Percentiles rank a stretch among this genome's conserved stretches.
phyloP scores from a whole-genome alignment of 2,113 vertebrate genomes.

The Psephotus haematonotus region DNA sequence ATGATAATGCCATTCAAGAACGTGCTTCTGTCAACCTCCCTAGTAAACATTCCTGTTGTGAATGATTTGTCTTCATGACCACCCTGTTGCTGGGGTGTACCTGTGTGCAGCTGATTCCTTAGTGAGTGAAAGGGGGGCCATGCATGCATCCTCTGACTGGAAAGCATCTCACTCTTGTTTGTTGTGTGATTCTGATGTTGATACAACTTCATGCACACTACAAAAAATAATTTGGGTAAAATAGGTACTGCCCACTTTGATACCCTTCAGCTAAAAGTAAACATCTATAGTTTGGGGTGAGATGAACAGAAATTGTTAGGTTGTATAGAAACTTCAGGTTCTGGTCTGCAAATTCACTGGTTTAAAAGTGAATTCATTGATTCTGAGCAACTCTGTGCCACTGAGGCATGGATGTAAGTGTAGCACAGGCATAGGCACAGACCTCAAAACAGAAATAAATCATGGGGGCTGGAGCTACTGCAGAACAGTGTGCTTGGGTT shows the following conservation, averaged over 20 bases:
- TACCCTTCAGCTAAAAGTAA: not conserved
- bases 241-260: not conserved
- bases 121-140: not conserved
- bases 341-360: not conserved
- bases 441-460: not conserved
- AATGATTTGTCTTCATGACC: fast-evolving
- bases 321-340: fast-evolving
- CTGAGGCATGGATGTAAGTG: not conserved
- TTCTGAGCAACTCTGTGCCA: not conserved
- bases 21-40: not conserved
- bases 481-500: not conserved
- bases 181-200: fast-evolving
- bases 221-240: not conserved
- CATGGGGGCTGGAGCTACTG: not conserved
- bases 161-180: not conserved
- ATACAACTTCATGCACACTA: fast-evolving
- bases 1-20: not conserved
- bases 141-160: not conserved
- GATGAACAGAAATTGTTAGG: not conserved
- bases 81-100: not conserved
- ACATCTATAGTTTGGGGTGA: not conserved
- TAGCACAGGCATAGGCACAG: not conserved
- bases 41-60: not conserved
- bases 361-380: not conserved
- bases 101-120: fast-evolving